Conservation (phyloP, 1,140 invertebrate species). For the Drosophila ercepeae region DNA sequence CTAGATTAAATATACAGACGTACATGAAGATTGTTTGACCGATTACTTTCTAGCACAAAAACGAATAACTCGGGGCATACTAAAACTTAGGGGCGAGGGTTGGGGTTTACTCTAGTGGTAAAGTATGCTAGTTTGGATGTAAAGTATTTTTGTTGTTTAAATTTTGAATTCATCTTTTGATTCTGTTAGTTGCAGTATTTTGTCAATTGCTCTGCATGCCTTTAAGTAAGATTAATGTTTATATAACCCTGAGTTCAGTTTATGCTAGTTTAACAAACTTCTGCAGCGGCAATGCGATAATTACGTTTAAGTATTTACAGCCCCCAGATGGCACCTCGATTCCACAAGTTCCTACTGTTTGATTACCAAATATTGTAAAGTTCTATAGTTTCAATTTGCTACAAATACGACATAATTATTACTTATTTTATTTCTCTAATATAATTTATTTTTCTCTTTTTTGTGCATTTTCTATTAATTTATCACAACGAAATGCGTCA, state of each 20-base stretch:
- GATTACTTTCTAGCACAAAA: constrained; percentile 57
- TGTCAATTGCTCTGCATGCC: constrained; percentile 51
- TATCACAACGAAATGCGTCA: constrained; percentile 80
- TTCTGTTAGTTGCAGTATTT: constrained; percentile 30
- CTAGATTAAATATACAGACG: constrained; percentile 71
- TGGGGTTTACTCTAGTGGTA: constrained; percentile 26
- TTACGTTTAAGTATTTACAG: constrained; percentile 59
- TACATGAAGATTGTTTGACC: constrained; percentile 64
- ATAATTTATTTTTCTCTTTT: constrained; percentile 28
- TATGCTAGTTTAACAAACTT: constrained; percentile 56
- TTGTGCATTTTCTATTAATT: constrained; percentile 61
- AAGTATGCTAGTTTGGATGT: constrained; percentile 5
- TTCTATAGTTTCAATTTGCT: constrained; percentile 41
- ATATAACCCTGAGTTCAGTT: constrained; percentile 74
- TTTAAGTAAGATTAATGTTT: constrained; percentile 35
- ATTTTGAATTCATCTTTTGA: constrained; percentile 54
- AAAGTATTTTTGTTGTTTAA: constrained; percentile 6
- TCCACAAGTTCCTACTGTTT: constrained; percentile 65
- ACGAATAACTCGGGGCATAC: constrained; percentile 45
- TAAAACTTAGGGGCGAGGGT: constrained; percentile 22
- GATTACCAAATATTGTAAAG: constrained; percentile 46
- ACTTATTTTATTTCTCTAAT: constrained; percentile 24
- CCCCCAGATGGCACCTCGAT: constrained; percentile 52
- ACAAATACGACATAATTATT: constrained; percentile 51
- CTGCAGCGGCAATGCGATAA: constrained; percentile 45